Evolutionary conservation across 1,140 invertebrate genomes (phyloP).

Genomic region (Trichonephila clavata): DNA sequence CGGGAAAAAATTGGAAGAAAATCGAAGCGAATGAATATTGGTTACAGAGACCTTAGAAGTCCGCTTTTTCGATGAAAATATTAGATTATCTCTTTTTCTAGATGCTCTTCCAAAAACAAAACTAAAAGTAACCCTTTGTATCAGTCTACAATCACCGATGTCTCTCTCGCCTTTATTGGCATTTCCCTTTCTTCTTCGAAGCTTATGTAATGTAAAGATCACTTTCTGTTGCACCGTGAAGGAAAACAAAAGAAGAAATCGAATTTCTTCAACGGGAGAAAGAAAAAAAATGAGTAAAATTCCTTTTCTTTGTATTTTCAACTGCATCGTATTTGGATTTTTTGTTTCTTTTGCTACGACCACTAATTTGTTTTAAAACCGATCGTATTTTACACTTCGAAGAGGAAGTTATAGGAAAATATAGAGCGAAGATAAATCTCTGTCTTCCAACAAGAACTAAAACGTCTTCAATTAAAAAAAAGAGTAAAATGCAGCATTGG

Average conservation of each 20-base stretch:
- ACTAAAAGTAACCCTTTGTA: slow-evolving; percentile 42
- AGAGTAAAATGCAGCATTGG: neutral
- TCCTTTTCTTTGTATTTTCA: neutral
- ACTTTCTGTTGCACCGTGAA: slow-evolving; percentile 27
- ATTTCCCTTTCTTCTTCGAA: slow-evolving; percentile 42
- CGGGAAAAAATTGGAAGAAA: slow-evolving; percentile 49
- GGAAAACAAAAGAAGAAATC: slow-evolving; percentile 17
- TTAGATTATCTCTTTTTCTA: slow-evolving; percentile 63
- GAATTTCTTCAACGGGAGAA: slow-evolving; percentile 4
- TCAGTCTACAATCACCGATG: slow-evolving; percentile 64
- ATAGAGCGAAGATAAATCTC: slow-evolving; percentile 7
- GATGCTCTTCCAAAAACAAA: slow-evolving; percentile 3
- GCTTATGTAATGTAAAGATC: slow-evolving; percentile 51
- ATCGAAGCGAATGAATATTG: slow-evolving; percentile 64
- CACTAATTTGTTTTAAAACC: slow-evolving; percentile 28
- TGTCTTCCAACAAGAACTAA: neutral
- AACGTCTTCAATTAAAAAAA: neutral
- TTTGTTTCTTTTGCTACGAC: neutral
- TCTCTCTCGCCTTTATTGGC: slow-evolving; percentile 44
- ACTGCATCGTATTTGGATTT: neutral
- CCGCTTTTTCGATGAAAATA: slow-evolving; percentile 50
- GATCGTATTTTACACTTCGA: neutral
- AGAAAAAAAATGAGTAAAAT: neutral
- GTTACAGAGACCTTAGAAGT: slow-evolving; percentile 51
- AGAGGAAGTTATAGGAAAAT: slow-evolving; percentile 11